phyloP scores from a whole-genome alignment of 2,888 invertebrate species.

The Tenthredo distinguenda region DNA sequence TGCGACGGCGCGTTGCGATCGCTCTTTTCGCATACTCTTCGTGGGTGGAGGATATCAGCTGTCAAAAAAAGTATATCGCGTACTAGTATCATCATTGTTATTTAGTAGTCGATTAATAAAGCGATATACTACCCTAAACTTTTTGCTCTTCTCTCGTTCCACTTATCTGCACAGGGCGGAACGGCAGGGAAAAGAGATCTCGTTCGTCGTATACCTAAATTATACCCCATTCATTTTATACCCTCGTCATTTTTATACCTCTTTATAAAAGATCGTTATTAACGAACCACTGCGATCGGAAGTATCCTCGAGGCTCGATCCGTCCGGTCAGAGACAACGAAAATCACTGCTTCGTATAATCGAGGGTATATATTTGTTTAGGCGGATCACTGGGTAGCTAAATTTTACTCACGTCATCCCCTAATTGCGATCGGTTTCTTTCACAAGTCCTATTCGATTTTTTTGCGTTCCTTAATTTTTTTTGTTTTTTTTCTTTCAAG shows the following conservation, averaged over 20 bases:
- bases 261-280: background rate
- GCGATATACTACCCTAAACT: background rate
- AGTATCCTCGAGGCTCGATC: background rate
- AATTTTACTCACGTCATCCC: background rate
- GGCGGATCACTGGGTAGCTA: background rate
- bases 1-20: slow-evolving; percentile 21
- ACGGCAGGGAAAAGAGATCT: background rate
- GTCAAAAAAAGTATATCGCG: background rate
- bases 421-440: background rate
- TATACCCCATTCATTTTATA: background rate
- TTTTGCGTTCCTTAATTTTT: background rate
- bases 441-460: background rate
- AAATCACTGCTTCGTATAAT: background rate
- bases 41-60: background rate
- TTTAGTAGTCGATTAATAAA: background rate
- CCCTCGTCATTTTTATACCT: background rate
- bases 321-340: background rate
- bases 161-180: background rate
- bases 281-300: background rate
- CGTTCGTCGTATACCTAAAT: background rate
- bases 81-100: background rate
- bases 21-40: background rate
- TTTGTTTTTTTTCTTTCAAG: background rate
- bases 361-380: background rate
- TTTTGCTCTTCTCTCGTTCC: background rate